phyloP scores from a whole-genome alignment of 2,113 vertebrate species.

The Colaptes auratus region DNA sequence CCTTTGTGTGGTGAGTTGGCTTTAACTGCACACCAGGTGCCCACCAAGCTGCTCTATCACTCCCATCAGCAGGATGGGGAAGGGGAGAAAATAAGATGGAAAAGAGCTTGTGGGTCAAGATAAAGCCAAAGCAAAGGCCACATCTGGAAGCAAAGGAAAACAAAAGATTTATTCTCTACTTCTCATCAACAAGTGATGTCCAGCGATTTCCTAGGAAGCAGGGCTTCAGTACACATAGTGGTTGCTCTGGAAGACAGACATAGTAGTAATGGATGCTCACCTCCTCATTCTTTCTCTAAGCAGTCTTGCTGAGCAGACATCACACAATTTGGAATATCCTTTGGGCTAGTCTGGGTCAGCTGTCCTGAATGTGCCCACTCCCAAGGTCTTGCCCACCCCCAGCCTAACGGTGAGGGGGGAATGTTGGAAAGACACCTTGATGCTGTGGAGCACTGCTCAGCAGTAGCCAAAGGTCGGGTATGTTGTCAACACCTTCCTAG shows the following conservation, averaged over 20 bases:
- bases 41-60: neutral
- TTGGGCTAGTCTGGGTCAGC: too few relatives aligned
- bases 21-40: neutral
- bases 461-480: neutral
- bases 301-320: neutral
- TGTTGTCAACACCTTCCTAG: neutral
- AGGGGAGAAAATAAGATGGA: neutral
- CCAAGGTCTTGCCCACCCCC: neutral
- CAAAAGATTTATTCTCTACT: neutral
- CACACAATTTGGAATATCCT: neutral
- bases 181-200: neutral
- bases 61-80: neutral
- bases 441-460: neutral
- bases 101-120: neutral
- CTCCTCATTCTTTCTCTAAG: neutral
- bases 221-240: neutral
- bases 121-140: neutral
- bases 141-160: rapidly evolving
- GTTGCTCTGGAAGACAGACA: neutral
- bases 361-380: neutral
- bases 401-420: too few relatives aligned
- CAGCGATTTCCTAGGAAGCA: neutral
- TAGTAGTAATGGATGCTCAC: rapidly evolving
- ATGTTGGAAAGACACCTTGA: neutral
- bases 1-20: neutral